Base-by-base conservation (phyloP, 2,797 vertebrate species). In the Smutsia temminckii region DNA sequence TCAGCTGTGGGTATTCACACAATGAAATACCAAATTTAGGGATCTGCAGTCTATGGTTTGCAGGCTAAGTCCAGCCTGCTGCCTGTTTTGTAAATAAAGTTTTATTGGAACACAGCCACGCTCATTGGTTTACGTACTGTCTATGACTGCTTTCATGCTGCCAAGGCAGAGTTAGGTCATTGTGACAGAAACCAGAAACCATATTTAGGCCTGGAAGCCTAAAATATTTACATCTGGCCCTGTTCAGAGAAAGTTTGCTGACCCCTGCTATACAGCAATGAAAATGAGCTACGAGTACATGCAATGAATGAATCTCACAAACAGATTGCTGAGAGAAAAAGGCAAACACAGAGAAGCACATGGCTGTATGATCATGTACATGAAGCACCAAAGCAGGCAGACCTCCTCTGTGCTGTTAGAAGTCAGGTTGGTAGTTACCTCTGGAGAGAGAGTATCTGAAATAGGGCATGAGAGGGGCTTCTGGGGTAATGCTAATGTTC, bases 81-180 rank as follows among this genome's bases (percentile, higher is more conserved):
- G 27, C 32, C 46, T 84, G 55, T 78, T 79, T 71, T 85, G 29
- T 77, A 93, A 93, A 87, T 78, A 63, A 93, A 81, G 29, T 80
- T 93, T 85, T 81, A 86, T 61, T 46, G 46, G 42, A 55, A 87
- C 53, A 77, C 20, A 53, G 34, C 7, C 55, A n/a, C 6, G 17
- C 21, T 86, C 59, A 51, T 68, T 25, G 49, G 14, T 72, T 72
- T 72, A 37, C 27, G 29, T 66, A 79, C 66, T 55, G n/a, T 53
- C 71, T 79, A 18, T 53, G 69, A 37, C 61, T 2, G 1, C 63
- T 93, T 75, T 93, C 51, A 61, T 14, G 0, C 34, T 61, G 55
- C n/a, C 88, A 49, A 3, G n/a, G 37, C 46, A 87, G 25, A 64
- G 68, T n/a, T 42, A 25, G 83, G 27, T 20, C 64, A 55, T 59